Percentiles rank a stretch among this genome's conserved stretches.
These are phyloP conservation scores for Mirounga angustirostris DNA, from an alignment of 2,113 vertebrate genomes.

Conservation along the genomic window DNA sequence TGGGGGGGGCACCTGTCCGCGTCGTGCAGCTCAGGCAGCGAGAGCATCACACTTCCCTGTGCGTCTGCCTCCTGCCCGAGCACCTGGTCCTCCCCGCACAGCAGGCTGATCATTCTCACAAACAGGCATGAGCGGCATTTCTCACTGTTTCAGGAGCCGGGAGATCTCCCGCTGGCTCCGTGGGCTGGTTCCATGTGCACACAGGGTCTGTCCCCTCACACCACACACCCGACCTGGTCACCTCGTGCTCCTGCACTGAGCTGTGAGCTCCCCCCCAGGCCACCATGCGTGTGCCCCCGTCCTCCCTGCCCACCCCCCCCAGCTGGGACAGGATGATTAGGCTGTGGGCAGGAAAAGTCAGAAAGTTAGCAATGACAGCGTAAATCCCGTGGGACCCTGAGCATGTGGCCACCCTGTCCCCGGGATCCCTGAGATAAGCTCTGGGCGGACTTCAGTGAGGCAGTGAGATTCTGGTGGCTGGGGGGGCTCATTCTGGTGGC, in stretches of 20 bases:
- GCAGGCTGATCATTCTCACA: not conserved
- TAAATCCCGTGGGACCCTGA: not conserved
- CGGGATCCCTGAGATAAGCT: rapidly evolving
- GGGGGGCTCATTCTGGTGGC: not conserved
- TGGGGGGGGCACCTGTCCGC: not conserved
- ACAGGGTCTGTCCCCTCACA: no score
- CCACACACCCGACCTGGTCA: not conserved
- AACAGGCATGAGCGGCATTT: not conserved
- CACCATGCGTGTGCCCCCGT: no score
- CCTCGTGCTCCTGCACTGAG: no score
- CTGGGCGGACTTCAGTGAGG: not conserved
- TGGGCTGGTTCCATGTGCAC: no score
- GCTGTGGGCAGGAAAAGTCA: not conserved
- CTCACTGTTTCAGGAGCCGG: not conserved
- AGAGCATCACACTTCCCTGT: no score
- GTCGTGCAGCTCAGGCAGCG: no score
- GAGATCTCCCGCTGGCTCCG: no score
- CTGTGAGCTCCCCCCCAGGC: no score
- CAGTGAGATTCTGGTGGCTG: not conserved
- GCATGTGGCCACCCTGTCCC: rapidly evolving
- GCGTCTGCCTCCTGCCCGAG: no score
- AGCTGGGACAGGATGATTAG: not conserved
- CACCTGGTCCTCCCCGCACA: no score
- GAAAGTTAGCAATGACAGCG: not conserved
- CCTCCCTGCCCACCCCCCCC: no score